Conservation (phyloP, 2,113 vertebrate species). For the Xenus cinereus region DNA sequence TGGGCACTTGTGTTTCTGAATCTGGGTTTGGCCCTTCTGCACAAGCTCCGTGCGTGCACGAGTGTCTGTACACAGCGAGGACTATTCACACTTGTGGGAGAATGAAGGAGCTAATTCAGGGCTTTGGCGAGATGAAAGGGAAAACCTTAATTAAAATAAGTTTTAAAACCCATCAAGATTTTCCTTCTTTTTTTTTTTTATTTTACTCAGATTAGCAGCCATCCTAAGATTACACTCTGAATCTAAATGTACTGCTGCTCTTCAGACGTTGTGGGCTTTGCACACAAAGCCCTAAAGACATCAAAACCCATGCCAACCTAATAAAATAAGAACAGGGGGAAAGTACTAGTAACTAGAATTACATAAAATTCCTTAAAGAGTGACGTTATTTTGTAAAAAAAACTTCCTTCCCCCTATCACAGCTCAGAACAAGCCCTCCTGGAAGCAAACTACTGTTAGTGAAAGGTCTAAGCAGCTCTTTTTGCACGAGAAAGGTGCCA, state of each 20-base stretch:
- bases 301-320: background rate
- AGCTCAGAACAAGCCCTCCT: accelerated
- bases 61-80: background rate
- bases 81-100: background rate
- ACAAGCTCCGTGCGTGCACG: accelerated
- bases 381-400: background rate
- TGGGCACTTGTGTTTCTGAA: background rate
- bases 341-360: background rate
- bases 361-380: background rate
- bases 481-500: accelerated
- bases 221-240: background rate
- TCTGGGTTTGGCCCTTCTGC: background rate
- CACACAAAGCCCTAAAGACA: background rate
- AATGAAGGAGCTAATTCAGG: constrained; percentile 23
- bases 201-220: constrained; percentile 48
- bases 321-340: background rate
- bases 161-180: constrained; percentile 43
- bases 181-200: background rate
- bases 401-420: background rate
- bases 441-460: accelerated
- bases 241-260: background rate
- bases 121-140: constrained; percentile 48
- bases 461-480: background rate
- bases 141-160: constrained; percentile 60
- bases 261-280: background rate